A percentile compares a stretch with the other conserved stretches of the same genome.
Evolutionary conservation across 2,113 vertebrate species (phyloP).

Genomic region (human): DNA sequence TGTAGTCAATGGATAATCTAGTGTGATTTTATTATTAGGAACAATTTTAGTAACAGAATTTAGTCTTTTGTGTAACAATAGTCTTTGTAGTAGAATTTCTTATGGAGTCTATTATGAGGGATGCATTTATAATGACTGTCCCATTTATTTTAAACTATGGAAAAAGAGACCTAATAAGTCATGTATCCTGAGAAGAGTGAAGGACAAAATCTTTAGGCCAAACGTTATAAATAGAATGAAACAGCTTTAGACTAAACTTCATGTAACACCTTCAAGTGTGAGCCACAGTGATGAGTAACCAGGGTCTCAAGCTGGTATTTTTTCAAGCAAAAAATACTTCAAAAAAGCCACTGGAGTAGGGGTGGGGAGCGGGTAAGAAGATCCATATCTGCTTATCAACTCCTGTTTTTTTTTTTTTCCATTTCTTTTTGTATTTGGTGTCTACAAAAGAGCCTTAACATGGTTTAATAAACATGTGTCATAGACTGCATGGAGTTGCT

Average conservation of each 20-base stretch:
- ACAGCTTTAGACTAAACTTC: neutral
- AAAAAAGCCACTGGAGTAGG: rapidly evolving
- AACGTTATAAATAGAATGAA: neutral
- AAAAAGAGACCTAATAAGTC: neutral
- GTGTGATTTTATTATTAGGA: neutral
- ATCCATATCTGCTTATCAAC: rapidly evolving
- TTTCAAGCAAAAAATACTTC: neutral
- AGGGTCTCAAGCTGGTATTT: rapidly evolving
- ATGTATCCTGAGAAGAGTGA: neutral
- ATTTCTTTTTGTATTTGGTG: neutral
- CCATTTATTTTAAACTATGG: neutral
- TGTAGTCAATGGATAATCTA: neutral
- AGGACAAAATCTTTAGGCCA: neutral
- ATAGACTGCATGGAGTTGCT: neutral
- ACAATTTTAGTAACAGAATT: neutral
- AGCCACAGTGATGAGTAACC: neutral
- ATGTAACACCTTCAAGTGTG: neutral
- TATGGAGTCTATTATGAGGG: neutral
- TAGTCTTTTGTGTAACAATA: neutral
- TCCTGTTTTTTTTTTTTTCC: neutral
- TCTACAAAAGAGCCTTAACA: neutral
- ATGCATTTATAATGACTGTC: neutral
- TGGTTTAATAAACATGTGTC: neutral
- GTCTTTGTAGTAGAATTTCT: neutral
- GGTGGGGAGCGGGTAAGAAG: neutral